phyloP scores from a whole-genome alignment of 2,888 invertebrate species.

The Thelaira solivaga region DNA sequence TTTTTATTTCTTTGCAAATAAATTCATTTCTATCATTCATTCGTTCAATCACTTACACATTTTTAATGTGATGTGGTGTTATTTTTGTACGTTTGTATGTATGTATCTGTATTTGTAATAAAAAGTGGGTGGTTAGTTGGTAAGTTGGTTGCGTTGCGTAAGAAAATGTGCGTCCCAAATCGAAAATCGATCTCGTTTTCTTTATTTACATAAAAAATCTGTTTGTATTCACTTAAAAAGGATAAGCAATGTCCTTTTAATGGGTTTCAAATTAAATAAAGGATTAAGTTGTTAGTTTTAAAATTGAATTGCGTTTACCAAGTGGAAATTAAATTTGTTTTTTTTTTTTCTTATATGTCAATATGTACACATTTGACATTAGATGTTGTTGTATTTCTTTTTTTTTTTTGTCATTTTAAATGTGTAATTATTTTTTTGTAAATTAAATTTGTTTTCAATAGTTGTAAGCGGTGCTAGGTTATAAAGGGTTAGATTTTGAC shows the following conservation, averaged over 20 bases:
- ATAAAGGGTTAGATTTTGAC: too few species aligned
- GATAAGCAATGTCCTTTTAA: constrained; percentile 78
- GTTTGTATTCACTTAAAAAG: constrained; percentile 77
- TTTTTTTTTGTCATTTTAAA: too few species aligned
- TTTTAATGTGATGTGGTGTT: constrained; percentile 32
- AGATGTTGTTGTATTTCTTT: constrained; percentile 4
- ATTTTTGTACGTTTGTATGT: not conserved
- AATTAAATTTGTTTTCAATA: not conserved
- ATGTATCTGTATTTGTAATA: not conserved
- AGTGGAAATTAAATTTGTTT: constrained; percentile 62
- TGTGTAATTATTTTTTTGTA: constrained; percentile 20
- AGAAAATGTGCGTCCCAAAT: constrained; percentile 61
- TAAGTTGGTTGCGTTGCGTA: constrained; percentile 8
- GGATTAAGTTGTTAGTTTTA: constrained; percentile 77
- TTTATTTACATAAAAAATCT: constrained; percentile 77
- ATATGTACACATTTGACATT: constrained; percentile 15
- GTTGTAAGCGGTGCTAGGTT: too few species aligned
- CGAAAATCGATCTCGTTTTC: constrained; percentile 76
- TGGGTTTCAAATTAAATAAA: constrained; percentile 78
- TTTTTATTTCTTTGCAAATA: constrained; percentile 14
- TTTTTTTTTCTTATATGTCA: constrained; percentile 12
- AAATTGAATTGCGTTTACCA: constrained; percentile 74
- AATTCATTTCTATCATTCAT: constrained; percentile 43
- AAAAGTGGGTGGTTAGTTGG: constrained; percentile 13
- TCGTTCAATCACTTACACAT: constrained; percentile 45